A percentile compares a stretch with the other conserved stretches of the same genome.
phyloP scores from a whole-genome alignment of 2,113 vertebrate genomes.

The Coracopsis vasa region DNA sequence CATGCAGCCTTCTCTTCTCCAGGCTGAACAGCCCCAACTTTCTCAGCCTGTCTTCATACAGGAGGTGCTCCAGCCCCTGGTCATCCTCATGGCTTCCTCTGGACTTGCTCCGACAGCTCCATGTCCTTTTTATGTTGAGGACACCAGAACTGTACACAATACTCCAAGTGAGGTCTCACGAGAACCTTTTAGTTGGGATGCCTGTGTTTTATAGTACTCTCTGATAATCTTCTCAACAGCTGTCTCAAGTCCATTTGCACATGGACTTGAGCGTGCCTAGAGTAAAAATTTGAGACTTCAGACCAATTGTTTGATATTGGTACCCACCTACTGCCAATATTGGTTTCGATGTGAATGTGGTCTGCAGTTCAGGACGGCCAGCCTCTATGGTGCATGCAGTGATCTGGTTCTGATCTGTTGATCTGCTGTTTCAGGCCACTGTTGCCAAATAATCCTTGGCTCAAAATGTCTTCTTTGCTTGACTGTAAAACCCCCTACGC shows the following conservation, averaged over 20 bases:
- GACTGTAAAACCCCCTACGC: neutral
- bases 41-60: no score
- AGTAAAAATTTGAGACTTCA: neutral
- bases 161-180: neutral
- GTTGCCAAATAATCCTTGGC: neutral
- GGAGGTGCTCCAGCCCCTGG: no score
- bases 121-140: neutral
- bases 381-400: neutral
- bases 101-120: neutral
- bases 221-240: neutral
- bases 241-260: neutral
- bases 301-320: accelerated
- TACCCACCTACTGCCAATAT: neutral
- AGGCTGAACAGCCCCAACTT: no score
- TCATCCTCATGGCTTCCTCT: no score
- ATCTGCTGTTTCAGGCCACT: neutral
- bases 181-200: neutral
- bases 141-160: neutral
- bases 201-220: neutral
- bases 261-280: neutral
- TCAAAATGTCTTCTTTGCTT: accelerated
- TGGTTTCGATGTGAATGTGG: neutral
- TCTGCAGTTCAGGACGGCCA: neutral
- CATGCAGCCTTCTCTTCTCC: no score
- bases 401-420: neutral